Evolutionary conservation across 1,140 invertebrate species (phyloP).

Genomic region (Lepeophtheirus salmonis): DNA sequence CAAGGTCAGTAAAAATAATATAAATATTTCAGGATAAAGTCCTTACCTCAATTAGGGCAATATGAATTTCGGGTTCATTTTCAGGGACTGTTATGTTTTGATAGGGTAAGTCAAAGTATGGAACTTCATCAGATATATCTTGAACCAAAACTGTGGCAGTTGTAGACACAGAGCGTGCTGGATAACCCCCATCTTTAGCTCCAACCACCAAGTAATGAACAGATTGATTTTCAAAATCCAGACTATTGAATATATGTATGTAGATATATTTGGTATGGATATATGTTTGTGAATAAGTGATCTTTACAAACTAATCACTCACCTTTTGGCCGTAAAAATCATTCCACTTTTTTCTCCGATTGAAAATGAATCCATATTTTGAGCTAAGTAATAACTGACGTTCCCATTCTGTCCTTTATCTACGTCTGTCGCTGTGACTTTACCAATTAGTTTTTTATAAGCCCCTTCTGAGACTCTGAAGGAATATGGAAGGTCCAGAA

Average conservation of each 20-base stretch:
- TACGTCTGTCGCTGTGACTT: conserved; percentile 31
- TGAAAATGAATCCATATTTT: not conserved
- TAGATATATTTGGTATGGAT: no score
- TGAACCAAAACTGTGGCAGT: conserved; percentile 56
- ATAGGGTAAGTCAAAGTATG: conserved; percentile 46
- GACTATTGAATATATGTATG: no score
- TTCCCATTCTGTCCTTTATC: conserved; percentile 14
- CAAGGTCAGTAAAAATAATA: no score
- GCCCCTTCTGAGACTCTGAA: conserved; percentile 64
- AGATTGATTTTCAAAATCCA: conserved; percentile 33
- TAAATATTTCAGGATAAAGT: no score
- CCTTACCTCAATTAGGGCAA: not conserved
- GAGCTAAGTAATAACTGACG: not conserved
- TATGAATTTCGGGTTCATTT: conserved; percentile 45
- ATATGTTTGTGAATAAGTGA: no score
- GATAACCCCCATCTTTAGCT: conserved; percentile 62
- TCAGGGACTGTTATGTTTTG: conserved; percentile 62
- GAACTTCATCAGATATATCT: conserved; percentile 64
- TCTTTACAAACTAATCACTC: no score
- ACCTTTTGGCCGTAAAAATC: not conserved
- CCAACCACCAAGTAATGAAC: conserved; percentile 43
- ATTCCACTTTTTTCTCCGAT: not conserved
- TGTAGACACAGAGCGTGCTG: conserved; percentile 62
- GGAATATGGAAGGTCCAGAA: conserved; percentile 57
- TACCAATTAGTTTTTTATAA: conserved; percentile 44